These are phyloP conservation scores for Muscicapa striata DNA, from an alignment of 2,797 vertebrate species.

Conservation along the genomic window DNA sequence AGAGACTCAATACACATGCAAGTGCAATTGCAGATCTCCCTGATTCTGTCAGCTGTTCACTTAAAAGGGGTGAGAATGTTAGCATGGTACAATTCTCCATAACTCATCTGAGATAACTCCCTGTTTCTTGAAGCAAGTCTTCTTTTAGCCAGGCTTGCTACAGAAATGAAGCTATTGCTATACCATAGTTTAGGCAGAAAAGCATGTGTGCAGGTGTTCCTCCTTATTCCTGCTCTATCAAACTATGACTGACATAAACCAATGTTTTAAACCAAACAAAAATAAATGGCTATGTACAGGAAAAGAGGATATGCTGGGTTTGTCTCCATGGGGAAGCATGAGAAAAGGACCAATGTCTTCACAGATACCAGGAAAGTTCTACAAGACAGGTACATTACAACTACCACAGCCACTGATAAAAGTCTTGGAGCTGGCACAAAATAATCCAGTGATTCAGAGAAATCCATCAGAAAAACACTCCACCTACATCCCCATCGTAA, in stretches of 20 bases:
- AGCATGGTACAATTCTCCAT: background rate
- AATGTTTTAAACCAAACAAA: background rate
- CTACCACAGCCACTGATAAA: background rate
- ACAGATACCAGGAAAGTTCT: background rate
- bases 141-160: background rate
- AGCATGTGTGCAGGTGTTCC: background rate
- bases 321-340: background rate
- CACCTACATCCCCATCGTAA: rapidly evolving
- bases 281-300: background rate
- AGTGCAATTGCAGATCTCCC: background rate
- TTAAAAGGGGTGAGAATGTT: background rate
- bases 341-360: background rate
- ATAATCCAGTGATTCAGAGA: background rate
- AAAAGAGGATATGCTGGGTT: background rate
- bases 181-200: background rate
- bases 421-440: background rate
- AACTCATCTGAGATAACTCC: background rate
- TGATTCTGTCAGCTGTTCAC: background rate
- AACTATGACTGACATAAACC: background rate
- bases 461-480: background rate
- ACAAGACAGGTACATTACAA: background rate
- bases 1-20: background rate
- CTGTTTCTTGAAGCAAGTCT: background rate
- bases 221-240: background rate
- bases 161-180: background rate